phyloP scores from a whole-genome alignment of 2,888 invertebrate species.

The Netelia fuscicornis region DNA sequence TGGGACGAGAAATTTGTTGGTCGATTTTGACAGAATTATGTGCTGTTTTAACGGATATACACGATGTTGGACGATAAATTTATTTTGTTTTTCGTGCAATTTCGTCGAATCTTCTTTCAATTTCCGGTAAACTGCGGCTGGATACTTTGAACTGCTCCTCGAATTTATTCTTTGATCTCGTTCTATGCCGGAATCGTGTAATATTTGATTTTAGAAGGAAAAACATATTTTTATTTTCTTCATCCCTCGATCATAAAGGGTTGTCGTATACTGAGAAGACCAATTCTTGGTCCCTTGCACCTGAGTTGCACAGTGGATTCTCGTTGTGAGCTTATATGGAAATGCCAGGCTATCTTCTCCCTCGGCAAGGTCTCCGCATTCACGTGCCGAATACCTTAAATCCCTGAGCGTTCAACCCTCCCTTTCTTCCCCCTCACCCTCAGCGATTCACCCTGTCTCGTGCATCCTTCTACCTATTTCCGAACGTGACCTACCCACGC shows the following conservation, averaged over 20 bases:
- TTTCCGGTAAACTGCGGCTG: too few species aligned
- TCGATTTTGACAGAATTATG: too few species aligned
- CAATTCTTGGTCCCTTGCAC: constrained; percentile 36
- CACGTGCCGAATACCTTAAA: constrained; percentile 53
- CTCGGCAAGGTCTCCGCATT: constrained; percentile 42
- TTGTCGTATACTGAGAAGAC: neutral
- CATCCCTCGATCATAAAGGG: neutral
- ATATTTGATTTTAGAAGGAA: too few species aligned
- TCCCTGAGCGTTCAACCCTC: constrained; percentile 16
- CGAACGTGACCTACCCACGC: constrained; percentile 48
- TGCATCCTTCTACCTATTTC: constrained; percentile 44
- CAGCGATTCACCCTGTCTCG: constrained; percentile 40
- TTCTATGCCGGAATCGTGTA: too few species aligned
- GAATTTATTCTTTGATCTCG: too few species aligned
- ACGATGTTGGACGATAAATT: too few species aligned
- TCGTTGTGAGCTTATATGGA: constrained; percentile 41
- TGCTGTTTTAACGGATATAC: too few species aligned
- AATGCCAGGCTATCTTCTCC: constrained; percentile 36
- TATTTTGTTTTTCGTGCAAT: too few species aligned
- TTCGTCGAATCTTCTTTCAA: too few species aligned
- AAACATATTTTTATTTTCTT: neutral
- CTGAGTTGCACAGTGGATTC: neutral
- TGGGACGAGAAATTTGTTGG: too few species aligned
- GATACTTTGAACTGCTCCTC: too few species aligned
- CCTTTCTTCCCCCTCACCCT: constrained; percentile 1